Base-by-base conservation (phyloP, 2,797 vertebrate species). In the Microchirus variegatus region DNA sequence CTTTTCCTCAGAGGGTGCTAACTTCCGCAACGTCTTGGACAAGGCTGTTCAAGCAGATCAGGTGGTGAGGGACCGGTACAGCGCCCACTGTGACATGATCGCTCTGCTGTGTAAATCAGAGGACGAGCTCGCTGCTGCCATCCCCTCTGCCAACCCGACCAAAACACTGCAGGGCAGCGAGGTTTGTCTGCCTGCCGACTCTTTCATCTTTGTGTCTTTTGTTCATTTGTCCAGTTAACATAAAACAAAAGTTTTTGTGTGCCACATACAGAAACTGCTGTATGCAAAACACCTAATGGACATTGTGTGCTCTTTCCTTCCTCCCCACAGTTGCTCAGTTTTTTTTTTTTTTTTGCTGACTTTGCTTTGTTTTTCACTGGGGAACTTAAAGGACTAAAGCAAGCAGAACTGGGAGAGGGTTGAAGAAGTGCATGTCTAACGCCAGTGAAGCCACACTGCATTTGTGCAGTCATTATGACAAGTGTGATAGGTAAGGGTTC, bases 161-260 rank as follows among this genome's bases (percentile, higher is more conserved):
- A 98, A 95, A 90, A 98, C 97, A 5, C 91, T 99, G 73, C 97
- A 99, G 81, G 98, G 98, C 84, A 99, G 92, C 11, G 97, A 99
- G 96, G 97, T 98, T 15, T 10, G 83, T 80, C 44, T 14, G 2
- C 41, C 59, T 37, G 4, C 9, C 9, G 4, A 22, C 1, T 10
- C 13, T 5, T 15, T n/a, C 10, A 41, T 55, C 56, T 19, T 50
- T 41, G 14, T 51, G 1, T 62, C 6, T 61, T 31, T 40, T n/a
- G 4, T 59, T 47, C 60, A 5, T 41, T 15, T 19, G 36, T 10
- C 8, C 38, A 4, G n/a, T 31, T 59, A n/a, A 68, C 18, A 22
- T 47, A 16, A 26, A 70, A 37, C 10, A 10, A 40, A 13, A 31
- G 10, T 63, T 73, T 51, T 54, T 41, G 54, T 67, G 47, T 59